Evolutionary conservation across 1,140 invertebrate species (phyloP).

Genomic region (Drosophila insularis): DNA sequence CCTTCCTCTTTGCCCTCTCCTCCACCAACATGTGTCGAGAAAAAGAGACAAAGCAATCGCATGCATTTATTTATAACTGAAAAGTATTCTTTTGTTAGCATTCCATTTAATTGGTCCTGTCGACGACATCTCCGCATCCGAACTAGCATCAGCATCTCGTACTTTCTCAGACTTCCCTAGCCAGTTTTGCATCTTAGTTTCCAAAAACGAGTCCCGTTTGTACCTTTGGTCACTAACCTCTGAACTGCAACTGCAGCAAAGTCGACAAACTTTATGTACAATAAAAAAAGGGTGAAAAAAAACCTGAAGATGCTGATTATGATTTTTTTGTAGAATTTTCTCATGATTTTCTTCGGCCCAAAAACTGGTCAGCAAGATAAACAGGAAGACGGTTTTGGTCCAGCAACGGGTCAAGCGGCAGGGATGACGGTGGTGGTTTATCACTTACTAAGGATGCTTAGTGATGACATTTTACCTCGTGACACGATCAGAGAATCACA

Average conservation of each 20-base stretch:
- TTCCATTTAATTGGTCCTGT: conserved; percentile 77
- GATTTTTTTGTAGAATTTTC: conserved; percentile 57
- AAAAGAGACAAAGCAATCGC: conserved; percentile 28
- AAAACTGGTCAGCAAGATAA: conserved; percentile 39
- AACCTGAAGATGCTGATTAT: conserved; percentile 63
- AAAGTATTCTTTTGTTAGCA: conserved; percentile 67
- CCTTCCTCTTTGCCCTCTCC: conserved; percentile 30
- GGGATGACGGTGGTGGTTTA: conserved; percentile 27
- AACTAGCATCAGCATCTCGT: conserved; percentile 14
- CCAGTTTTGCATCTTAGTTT: conserved; percentile 12
- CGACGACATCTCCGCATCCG: conserved; percentile 30
- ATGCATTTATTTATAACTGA: conserved; percentile 67
- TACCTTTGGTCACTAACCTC: conserved; percentile 65
- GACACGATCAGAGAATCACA: background rate
- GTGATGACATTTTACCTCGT: background rate
- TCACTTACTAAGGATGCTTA: background rate
- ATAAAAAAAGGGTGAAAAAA: conserved; percentile 52
- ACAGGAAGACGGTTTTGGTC: background rate
- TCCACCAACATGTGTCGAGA: conserved; percentile 22
- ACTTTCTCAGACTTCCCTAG: conserved; percentile 61
- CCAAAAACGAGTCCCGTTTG: conserved; percentile 38
- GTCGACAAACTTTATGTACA: conserved; percentile 11
- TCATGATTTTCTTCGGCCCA: conserved; percentile 54
- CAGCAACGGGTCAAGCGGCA: conserved; percentile 44
- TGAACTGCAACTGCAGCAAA: conserved; percentile 54